Base-by-base conservation (phyloP, 2,113 vertebrate species). In the Stigmatopora nigra region DNA sequence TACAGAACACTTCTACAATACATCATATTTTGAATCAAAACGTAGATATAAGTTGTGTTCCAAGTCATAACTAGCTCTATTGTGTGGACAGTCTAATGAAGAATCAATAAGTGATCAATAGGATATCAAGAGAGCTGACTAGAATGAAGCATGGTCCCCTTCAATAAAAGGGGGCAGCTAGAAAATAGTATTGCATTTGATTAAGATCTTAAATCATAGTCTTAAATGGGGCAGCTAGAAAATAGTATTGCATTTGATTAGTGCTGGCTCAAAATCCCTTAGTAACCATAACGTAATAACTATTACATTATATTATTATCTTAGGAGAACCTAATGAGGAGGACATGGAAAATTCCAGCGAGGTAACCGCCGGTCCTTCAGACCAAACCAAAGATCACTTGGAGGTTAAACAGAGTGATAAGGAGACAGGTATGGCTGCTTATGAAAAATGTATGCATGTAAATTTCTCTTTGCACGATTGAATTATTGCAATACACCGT, bases 261-360 rank as follows among this genome's bases (percentile, higher is more conserved):
- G 36, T 65, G 2, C 61, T 41, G 68, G 67, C 71, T 44, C 59
- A 36, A 41, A 55, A 67, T n/a, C 61, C 66, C 75, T 31, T 61
- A 46, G 70, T 81, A 82, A 83, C 69, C 36, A 55, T 73, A 68
- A 68, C 35, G 52, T 69, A 63, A 71, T 55, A 67, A 69, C 70
- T n/a, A n/a, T 22, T 53, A 20, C 13, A 55, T 75, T 78, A 22
- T 72, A 47, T 25, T 75, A 19, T 79, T 61, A 64, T 62, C 87
- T 71, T 86, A 99, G 94, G 91, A 89, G 94, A 97, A 82, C 73
- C 90, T 61, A 73, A 68, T 70, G 95, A 95, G 81, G 95, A 95
- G 81, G 93, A 95, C 82, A 88, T 88, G 49, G 95, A 97, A 82
- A 91, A 91, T 75, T 89, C 92, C 76, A 89, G 59, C 72, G 94